Evolutionary conservation across 1,140 invertebrate species (phyloP).

Genomic region (Microplitis mediator): DNA sequence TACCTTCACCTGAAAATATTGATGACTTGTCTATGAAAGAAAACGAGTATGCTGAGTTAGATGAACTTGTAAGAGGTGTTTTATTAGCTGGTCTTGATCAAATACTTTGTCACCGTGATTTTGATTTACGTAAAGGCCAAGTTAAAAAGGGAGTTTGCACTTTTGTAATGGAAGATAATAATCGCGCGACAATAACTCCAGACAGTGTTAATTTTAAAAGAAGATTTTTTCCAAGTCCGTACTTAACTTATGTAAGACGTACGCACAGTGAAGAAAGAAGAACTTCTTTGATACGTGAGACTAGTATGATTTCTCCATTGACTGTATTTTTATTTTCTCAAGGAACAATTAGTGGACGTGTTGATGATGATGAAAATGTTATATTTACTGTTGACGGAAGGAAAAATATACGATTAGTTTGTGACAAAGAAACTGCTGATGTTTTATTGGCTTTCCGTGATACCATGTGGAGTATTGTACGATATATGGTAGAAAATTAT

Average conservation of each 20-base stretch:
- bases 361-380: constrained; percentile 31
- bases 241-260: constrained; percentile 59
- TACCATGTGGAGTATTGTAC: constrained; percentile 61
- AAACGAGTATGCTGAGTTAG: constrained; percentile 58
- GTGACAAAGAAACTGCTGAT: constrained; percentile 54
- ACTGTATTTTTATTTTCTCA: constrained; percentile 62
- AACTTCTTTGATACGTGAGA: constrained; percentile 60
- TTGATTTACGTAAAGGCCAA: constrained; percentile 59
- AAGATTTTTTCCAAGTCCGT: constrained; percentile 48
- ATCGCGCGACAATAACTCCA: constrained; percentile 57
- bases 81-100: constrained; percentile 63
- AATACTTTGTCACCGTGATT: constrained; percentile 55
- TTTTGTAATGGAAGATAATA: constrained; percentile 57
- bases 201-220: constrained; percentile 67
- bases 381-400: constrained; percentile 51
- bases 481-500: constrained; percentile 62
- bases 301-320: constrained; percentile 63
- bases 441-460: constrained; percentile 59
- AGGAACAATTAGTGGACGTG: constrained; percentile 23
- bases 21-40: constrained; percentile 29
- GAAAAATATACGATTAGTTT: constrained; percentile 49
- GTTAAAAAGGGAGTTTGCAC: constrained; percentile 48
- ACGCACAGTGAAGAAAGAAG: constrained; percentile 56
- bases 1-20: constrained; percentile 29
- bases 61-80: constrained; percentile 61